Conservation (phyloP, 2,113 vertebrate genomes). For the Puma concolor region DNA sequence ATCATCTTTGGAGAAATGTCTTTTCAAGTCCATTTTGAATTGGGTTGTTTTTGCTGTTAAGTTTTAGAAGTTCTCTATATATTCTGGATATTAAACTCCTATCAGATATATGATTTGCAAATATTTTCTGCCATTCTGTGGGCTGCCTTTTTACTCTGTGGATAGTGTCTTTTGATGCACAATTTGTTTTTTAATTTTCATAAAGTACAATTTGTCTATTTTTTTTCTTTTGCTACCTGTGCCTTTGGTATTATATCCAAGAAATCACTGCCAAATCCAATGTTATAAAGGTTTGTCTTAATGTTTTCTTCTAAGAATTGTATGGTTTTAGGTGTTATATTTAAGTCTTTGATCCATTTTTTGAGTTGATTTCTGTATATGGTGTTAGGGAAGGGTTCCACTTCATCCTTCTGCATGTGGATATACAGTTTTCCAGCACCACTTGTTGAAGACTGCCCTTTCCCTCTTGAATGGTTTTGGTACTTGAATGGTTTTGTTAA, state of each 20-base stretch:
- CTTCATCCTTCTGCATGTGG: not conserved
- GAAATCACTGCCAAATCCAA: not conserved
- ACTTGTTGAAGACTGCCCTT: not conserved
- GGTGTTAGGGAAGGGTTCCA: not conserved
- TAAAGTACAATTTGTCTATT: not conserved
- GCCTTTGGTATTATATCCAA: not conserved
- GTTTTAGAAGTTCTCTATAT: not conserved
- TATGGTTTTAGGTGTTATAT: not conserved
- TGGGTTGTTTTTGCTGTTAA: not conserved
- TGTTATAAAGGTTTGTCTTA: not conserved
- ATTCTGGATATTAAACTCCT: not conserved
- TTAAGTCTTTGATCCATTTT: not conserved
- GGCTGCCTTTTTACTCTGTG: not conserved
- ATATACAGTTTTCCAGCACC: not conserved
- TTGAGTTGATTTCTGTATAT: not conserved
- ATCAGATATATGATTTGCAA: not conserved
- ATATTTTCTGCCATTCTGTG: not conserved
- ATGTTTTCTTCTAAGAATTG: not conserved
- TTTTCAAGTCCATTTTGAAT: not conserved
- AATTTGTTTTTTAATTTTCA: not conserved
- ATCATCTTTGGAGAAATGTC: not conserved
- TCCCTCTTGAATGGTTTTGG: not conserved
- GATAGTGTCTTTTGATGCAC: not conserved
- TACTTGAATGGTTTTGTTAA: not conserved
- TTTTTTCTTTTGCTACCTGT: not conserved